Base-by-base conservation (phyloP, 2,888 invertebrate genomes). In the Chloroclysta siterata region DNA sequence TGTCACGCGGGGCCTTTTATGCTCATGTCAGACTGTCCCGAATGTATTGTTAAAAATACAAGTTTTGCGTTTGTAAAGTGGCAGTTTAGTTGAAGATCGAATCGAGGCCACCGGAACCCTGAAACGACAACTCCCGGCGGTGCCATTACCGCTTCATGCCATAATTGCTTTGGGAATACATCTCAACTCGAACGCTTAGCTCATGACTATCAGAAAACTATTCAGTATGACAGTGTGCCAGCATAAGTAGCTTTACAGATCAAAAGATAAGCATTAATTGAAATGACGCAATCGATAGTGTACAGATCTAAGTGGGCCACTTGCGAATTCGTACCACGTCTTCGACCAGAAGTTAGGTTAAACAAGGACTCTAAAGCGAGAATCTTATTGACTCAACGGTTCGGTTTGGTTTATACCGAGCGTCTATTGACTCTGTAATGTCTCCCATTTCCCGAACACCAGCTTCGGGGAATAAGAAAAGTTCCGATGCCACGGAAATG, bases 381-480 rank as follows among this genome's bases (percentile, higher is more conserved):
- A 80, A 79, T 82, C 87, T 84, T 85, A 88, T 88, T 87, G 88
- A 87, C 85, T 87, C 85, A 84, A 82, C 84, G 80, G 79, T 84
- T 83, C 85, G 68, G 70, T 72, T 70, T 69, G 72, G 85, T 80
- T 84, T 82, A 81, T 82, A 82, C 83, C 71, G 82, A 78, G 79
- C 83, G 81, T 85, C 89, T 88, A 90, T 90, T 89, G 89, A 90
- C 88, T 89, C 85, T 69, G 87, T 91, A 90, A 91, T 90, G 88
- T 89, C 87, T 82, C 87, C 88, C 88, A 89, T 90, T 91, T 90
- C 90, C 88, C 85, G 85, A 89, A 88, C 81, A 83, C 84, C 85
- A 84, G 85, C 85, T 85, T 82, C 82, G 78, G 81, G 82, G 84
- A 88, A 90, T 88, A 89, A 89, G 90, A 88, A 91, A 92, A 91